Evolutionary conservation across 2,113 vertebrate species (phyloP).

Genomic region (Pachypanchax playfairii): DNA sequence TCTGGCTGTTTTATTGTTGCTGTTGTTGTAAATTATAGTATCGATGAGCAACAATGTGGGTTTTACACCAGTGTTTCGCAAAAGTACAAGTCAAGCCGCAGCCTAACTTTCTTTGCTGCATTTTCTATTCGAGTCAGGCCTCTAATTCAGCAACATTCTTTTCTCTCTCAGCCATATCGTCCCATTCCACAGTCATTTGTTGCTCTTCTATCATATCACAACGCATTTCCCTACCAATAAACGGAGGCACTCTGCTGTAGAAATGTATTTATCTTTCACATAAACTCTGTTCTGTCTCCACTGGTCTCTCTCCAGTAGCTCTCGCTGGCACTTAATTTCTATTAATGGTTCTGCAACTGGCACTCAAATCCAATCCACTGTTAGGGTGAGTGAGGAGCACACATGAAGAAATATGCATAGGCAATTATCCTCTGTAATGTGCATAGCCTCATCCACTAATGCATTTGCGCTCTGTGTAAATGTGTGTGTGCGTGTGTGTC

Average conservation of each 20-base stretch:
- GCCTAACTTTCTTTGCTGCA: conserved; percentile 26
- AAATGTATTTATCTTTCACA: conserved; percentile 83
- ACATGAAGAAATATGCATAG: conserved; percentile 78
- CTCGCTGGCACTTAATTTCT: conserved; percentile 81
- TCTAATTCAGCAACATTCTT: conserved; percentile 59
- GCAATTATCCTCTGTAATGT: conserved; percentile 78
- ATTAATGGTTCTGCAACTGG: conserved; percentile 82
- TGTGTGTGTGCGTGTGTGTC: conserved; percentile 35
- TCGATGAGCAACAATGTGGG: conserved; percentile 16
- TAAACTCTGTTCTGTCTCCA: conserved; percentile 74
- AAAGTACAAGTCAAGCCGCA: conserved; percentile 17
- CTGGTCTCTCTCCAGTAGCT: conserved; percentile 76
- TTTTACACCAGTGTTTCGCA: conserved; percentile 18
- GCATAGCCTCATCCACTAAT: conserved; percentile 65
- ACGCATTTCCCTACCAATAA: conserved; percentile 81
- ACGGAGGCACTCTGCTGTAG: conserved; percentile 78
- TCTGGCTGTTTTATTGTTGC: conserved; percentile 15
- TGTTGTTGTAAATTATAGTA: conserved; percentile 35
- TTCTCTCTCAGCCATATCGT: conserved; percentile 67
- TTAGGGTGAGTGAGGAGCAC: conserved; percentile 53
- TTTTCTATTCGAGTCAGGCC: conserved; percentile 67
- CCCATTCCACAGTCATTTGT: conserved; percentile 76
- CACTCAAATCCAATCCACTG: conserved; percentile 69
- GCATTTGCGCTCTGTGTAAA: conserved; percentile 68
- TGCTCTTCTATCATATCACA: conserved; percentile 78